Evolutionary conservation across 2,113 vertebrate genomes (phyloP).

Genomic region (Tachysurus vachellii): DNA sequence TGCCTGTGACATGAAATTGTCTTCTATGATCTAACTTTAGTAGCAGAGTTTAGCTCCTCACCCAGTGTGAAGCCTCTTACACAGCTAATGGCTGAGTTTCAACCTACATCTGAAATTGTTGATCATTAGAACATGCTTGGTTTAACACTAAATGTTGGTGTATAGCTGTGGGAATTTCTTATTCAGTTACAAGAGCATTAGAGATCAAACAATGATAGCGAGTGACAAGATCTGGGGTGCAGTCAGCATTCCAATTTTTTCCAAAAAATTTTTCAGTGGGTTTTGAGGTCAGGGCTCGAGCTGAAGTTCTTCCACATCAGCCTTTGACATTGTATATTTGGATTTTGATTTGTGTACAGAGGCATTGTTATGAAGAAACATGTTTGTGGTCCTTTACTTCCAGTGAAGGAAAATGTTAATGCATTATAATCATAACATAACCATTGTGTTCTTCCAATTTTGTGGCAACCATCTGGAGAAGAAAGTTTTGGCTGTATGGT

Average conservation of each 20-base stretch:
- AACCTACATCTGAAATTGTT: no score
- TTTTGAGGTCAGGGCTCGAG: not conserved
- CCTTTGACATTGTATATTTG: not conserved
- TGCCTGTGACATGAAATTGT: no score
- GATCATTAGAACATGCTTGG: not conserved
- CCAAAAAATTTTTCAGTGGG: not conserved
- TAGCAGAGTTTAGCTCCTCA: no score
- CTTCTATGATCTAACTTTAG: no score
- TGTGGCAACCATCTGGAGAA: not conserved
- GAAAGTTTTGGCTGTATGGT: not conserved
- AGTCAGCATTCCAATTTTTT: not conserved
- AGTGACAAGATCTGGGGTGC: not conserved
- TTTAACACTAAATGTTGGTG: not conserved
- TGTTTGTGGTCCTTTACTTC: not conserved
- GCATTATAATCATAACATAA: not conserved
- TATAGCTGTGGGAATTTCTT: not conserved
- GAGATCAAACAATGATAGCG: not conserved
- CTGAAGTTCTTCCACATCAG: not conserved
- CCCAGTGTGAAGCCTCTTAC: no score
- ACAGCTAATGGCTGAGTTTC: no score
- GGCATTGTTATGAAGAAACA: not conserved
- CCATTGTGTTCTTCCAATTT: not conserved
- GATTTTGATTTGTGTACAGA: not conserved
- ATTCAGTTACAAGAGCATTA: not conserved
- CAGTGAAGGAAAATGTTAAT: not conserved